These are phyloP conservation scores for Polydrusus tereticollis DNA, from an alignment of 2,888 invertebrate species.

Conservation along the genomic window DNA sequence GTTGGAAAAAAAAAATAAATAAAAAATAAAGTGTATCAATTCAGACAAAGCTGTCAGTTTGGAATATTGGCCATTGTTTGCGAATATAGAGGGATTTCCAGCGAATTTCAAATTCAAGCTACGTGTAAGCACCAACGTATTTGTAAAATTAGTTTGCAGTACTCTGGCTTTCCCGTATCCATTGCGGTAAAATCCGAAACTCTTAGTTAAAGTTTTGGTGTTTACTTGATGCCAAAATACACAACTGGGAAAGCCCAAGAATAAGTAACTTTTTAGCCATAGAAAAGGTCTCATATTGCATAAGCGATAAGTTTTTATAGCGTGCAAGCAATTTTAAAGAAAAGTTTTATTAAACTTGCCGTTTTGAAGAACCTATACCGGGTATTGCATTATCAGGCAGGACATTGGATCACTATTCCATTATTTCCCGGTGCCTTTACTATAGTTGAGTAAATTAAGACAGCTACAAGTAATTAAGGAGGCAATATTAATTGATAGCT, in stretches of 20 bases:
- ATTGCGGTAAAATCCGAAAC: neutral
- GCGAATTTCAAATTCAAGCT: neutral
- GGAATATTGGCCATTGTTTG: neutral
- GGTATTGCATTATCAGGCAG: no score
- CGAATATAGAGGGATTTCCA: neutral
- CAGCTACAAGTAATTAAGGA: no score
- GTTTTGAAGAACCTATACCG: no score
- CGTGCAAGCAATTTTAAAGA: no score
- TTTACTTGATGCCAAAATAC: neutral
- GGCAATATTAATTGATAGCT: no score
- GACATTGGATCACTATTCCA: no score
- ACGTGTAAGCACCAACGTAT: neutral
- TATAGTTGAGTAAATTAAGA: no score
- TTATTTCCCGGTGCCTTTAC: no score
- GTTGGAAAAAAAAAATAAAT: neutral
- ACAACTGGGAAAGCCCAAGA: neutral
- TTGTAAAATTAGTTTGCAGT: constrained; percentile 1
- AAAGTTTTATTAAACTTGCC: no score
- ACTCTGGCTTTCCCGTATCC: neutral
- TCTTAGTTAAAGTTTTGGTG: neutral
- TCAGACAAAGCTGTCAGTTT: neutral
- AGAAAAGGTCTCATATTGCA: neutral
- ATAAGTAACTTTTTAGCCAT: neutral
- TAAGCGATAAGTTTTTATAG: no score
- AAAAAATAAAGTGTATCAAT: neutral